Percentiles rank a stretch among this genome's conserved stretches.
Conservation (phyloP, 1,140 invertebrate species). For the Brachionus rubens region DNA sequence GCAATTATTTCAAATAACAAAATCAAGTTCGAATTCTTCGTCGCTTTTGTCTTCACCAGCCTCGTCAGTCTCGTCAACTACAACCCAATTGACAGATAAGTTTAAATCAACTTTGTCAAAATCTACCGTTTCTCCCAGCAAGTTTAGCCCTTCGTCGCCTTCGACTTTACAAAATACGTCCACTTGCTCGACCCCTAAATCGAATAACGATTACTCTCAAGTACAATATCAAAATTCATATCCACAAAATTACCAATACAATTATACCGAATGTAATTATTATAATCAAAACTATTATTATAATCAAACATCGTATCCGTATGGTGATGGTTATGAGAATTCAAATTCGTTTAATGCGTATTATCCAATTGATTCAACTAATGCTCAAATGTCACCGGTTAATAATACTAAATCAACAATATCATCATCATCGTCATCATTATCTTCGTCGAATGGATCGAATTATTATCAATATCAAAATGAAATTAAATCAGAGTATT, state of each 20-base stretch:
- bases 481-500: constrained; percentile 17
- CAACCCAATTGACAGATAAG: background rate
- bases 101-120: background rate
- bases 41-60: constrained; percentile 19
- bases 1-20: background rate
- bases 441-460: background rate
- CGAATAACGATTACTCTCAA: background rate
- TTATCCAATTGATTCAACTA: background rate
- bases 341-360: background rate
- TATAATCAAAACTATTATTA: background rate
- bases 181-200: background rate
- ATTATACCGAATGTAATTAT: constrained; percentile 6
- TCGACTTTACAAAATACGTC: constrained; percentile 10
- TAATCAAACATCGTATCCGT: background rate
- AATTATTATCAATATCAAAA: constrained; percentile 5
- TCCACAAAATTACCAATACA: background rate
- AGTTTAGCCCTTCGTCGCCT: background rate
- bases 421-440: constrained; percentile 2
- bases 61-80: background rate
- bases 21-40: constrained; percentile 6
- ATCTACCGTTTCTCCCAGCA: background rate
- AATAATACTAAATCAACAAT: background rate
- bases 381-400: constrained; percentile 26
- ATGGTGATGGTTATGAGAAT: background rate
- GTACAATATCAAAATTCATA: background rate